Evolutionary conservation across 1,140 invertebrate species (phyloP).

Genomic region (Thrips palmi): DNA sequence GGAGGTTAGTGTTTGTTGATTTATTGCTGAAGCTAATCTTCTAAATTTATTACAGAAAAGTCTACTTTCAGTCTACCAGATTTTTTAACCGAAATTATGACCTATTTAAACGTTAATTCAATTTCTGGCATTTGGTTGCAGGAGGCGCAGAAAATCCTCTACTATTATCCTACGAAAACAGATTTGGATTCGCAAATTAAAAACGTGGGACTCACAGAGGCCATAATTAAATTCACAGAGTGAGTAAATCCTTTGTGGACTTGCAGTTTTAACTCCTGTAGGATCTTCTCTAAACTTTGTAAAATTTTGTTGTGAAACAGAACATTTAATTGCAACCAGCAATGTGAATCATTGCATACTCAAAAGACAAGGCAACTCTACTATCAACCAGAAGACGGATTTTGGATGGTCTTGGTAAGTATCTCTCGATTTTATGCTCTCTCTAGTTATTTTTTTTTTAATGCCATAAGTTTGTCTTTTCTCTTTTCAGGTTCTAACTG

Average conservation of each 20-base stretch:
- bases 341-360: slow-evolving; percentile 71
- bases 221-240: slow-evolving; percentile 81
- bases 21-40: not conserved
- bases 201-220: slow-evolving; percentile 79
- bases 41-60: not conserved
- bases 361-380: slow-evolving; percentile 76
- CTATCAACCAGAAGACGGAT: slow-evolving; percentile 65
- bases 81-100: not conserved
- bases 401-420: slow-evolving; percentile 81
- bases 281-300: slow-evolving; percentile 3
- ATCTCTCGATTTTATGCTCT: slow-evolving; percentile 5
- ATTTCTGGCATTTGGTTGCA: slow-evolving; percentile 26
- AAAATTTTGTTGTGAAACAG: slow-evolving; percentile 36
- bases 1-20: slow-evolving; percentile 12
- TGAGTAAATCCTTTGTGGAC: slow-evolving; percentile 27
- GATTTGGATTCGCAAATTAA: slow-evolving; percentile 70
- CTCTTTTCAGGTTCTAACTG: slow-evolving; percentile 40
- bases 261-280: slow-evolving; percentile 2
- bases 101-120: slow-evolving; percentile 18
- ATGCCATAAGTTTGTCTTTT: slow-evolving; percentile 12
- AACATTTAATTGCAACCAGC: slow-evolving; percentile 61
- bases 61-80: not conserved
- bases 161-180: slow-evolving; percentile 59
- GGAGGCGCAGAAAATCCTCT: slow-evolving; percentile 81
- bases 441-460: slow-evolving; percentile 5